Conservation (phyloP, 2,113 vertebrate genomes). For the Megatriorchis doriae region DNA sequence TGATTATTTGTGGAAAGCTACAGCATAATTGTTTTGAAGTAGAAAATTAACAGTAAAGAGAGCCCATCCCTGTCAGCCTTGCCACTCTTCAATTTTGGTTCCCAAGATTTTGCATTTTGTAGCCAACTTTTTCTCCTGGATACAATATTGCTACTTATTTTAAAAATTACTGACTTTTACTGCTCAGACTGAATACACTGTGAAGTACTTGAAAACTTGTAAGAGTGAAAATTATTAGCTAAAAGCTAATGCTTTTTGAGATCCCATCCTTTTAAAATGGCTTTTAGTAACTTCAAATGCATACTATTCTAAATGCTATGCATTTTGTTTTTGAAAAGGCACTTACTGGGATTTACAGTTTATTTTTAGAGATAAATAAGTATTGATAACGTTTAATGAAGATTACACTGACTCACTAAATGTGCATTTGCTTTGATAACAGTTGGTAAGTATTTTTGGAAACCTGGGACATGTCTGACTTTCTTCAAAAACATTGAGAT, state of each 20-base stretch:
- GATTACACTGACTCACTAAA: not conserved
- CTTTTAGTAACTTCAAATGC: not conserved
- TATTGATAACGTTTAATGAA: not conserved
- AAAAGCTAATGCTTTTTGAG: not conserved
- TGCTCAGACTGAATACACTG: not conserved
- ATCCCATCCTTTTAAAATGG: not conserved
- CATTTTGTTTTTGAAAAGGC: not conserved
- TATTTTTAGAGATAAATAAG: slow-evolving; percentile 24
- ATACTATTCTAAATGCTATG: not conserved
- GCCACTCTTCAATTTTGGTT: not conserved
- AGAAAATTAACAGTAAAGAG: not conserved
- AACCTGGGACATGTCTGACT: not conserved
- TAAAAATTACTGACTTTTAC: not conserved
- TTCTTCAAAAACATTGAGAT: not conserved
- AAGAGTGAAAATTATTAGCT: not conserved
- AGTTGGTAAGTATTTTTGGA: not conserved
- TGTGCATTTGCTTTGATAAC: not conserved
- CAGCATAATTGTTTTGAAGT: not conserved
- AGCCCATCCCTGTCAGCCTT: not conserved
- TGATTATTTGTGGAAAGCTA: not conserved
- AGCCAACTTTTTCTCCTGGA: not conserved
- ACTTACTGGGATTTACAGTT: not conserved
- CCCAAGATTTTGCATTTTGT: not conserved
- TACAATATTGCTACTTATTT: not conserved
- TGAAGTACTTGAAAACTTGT: not conserved